Percentiles rank a stretch among this genome's conserved stretches.
These are phyloP conservation scores for Pachyrhynchus sulphureomaculatus DNA, from an alignment of 1,140 invertebrate genomes.

Conservation along the genomic window DNA sequence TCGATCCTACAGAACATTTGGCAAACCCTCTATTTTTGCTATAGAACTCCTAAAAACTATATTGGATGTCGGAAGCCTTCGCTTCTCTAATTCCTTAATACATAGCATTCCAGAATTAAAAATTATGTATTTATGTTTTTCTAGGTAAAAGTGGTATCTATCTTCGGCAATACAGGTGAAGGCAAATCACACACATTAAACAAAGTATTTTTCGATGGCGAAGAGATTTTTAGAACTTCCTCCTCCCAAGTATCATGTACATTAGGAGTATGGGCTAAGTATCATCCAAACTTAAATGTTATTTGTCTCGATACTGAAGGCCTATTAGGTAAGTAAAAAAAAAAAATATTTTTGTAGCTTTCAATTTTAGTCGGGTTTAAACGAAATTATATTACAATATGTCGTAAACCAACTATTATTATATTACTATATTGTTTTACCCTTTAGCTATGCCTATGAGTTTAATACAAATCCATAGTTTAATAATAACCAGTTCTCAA, in stretches of 20 bases:
- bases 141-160: constrained; percentile 77
- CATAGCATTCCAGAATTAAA: too few species aligned
- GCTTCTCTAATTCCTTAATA: too few species aligned
- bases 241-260: constrained; percentile 73
- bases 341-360: neutral
- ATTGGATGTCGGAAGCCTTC: too few species aligned
- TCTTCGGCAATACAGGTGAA: constrained; percentile 86
- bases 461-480: too few species aligned
- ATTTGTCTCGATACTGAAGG: constrained; percentile 84
- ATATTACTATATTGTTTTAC: too few species aligned
- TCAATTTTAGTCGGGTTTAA: neutral
- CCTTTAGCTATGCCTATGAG: too few species aligned
- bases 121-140: neutral
- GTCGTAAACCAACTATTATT: too few species aligned
- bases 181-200: constrained; percentile 84
- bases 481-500: too few species aligned
- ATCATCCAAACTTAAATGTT: constrained; percentile 64
- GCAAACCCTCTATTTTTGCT: too few species aligned
- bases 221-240: constrained; percentile 75
- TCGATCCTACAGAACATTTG: too few species aligned
- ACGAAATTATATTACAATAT: neutral
- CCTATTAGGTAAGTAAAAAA: constrained; percentile 47
- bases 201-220: constrained; percentile 75
- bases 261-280: constrained; percentile 79
- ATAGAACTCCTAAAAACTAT: too few species aligned